phyloP scores from a whole-genome alignment of 53 echinoderm and acorn worm species.

The Temnopleurus reevesii region DNA sequence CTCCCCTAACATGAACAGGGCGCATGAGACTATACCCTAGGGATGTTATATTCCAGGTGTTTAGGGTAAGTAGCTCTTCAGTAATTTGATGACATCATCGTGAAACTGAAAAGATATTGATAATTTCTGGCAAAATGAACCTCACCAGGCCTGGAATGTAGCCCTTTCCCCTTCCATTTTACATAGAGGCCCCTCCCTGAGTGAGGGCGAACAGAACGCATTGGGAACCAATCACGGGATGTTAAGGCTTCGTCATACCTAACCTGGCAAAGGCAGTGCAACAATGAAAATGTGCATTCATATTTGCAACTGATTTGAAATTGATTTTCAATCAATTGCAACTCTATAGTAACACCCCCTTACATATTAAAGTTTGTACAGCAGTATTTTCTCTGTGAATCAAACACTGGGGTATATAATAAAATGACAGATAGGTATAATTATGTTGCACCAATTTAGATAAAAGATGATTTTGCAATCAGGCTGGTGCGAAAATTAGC shows the following conservation, averaged over 20 bases:
- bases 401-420: too few species aligned
- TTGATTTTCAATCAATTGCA: too few species aligned
- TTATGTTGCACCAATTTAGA: too few species aligned
- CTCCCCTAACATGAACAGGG: constrained; percentile 18
- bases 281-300: constrained; percentile 34
- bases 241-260: not conserved
- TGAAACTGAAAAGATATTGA: not conserved
- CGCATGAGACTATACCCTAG: not conserved
- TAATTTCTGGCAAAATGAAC: constrained; percentile 6
- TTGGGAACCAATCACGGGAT: not conserved
- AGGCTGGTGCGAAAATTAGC: too few species aligned
- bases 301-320: too few species aligned
- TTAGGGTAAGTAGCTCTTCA: not conserved
- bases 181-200: not conserved
- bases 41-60: not conserved
- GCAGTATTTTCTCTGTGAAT: too few species aligned
- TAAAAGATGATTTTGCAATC: too few species aligned
- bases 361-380: too few species aligned
- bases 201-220: not conserved
- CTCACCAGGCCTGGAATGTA: not conserved
- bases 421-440: too few species aligned
- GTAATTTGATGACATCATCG: constrained; percentile 34
- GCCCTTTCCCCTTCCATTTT: not conserved
- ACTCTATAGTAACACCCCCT: too few species aligned
- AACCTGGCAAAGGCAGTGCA: not conserved